Percentiles rank a stretch among this genome's conserved stretches.
Conservation (phyloP, 2,888 invertebrate species). For the Mesodorylaimus sp. region DNA sequence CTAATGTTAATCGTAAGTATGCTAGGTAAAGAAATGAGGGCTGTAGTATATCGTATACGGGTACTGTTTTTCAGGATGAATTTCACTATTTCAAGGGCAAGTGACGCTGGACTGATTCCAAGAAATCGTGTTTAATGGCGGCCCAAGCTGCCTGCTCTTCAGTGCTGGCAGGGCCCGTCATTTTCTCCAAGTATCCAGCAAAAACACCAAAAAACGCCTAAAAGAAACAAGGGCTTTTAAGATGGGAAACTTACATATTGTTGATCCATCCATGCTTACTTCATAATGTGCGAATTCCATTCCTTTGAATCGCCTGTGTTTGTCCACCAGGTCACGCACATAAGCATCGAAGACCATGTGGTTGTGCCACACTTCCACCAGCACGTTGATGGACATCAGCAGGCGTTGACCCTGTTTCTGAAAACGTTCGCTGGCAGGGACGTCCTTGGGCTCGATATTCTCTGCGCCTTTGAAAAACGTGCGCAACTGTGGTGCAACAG, state of each 20-base stretch:
- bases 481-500: conserved; percentile 20
- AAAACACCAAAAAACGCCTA: conserved; percentile 26
- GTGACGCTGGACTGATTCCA: too few species aligned
- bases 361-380: conserved; percentile 19
- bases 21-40: too few species aligned
- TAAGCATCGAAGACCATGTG: conserved; percentile 19
- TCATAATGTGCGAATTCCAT: not conserved
- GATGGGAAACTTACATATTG: too few species aligned
- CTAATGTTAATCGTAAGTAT: too few species aligned
- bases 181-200: conserved; percentile 18
- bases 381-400: conserved; percentile 20
- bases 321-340: conserved; percentile 22
- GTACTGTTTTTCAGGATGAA: too few species aligned
- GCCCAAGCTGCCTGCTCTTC: too few species aligned
- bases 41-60: too few species aligned
- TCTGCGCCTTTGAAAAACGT: conserved; percentile 22
- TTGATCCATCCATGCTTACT: too few species aligned
- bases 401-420: conserved; percentile 25
- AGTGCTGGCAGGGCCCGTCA: too few species aligned
- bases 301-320: conserved; percentile 22
- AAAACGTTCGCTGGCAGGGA: conserved; percentile 21
- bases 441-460: conserved; percentile 19
- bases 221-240: too few species aligned
- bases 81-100: too few species aligned
- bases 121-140: too few species aligned